Evolutionary conservation across 2,797 vertebrate genomes (phyloP), one percentile per base, ranked within the genome.

Genomic region (Oreortyx pictus): DNA sequence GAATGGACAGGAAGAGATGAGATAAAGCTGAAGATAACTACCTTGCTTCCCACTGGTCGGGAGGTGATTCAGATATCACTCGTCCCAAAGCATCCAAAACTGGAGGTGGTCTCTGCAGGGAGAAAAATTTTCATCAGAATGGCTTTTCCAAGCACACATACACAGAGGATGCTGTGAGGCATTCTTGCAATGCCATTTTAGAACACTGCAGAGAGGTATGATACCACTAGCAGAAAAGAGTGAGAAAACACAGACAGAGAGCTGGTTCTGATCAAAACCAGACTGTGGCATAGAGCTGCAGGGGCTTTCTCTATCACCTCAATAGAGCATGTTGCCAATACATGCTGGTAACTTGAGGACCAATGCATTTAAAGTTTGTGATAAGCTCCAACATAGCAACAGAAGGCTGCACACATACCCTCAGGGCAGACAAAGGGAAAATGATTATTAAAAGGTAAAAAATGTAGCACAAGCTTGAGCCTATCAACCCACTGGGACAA

Each of bases 21-120:
- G 14, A 23, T 59, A 35, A 64, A 22, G 24, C 41, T 64, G 47
- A 65, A 52, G n/a, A 46, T 59, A 27, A 86, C 73, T 65, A 99
- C 99, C 99, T 99, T 96, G 99, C 99, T 97, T 99, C 99, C 99
- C 99, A 99, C 66, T 99, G 99, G 97, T 99, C 99, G 73, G 99
- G 99, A 0, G 99, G 99, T 67, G 99, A 98, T 96, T 99, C 99
- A 60, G 99, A 99, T 95, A 99, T 99, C 73, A 99, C 98, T 90
- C 99, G 98, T 86, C 99, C 99, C 96, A 99, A 97, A 75, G 98
- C 98, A 95, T 99, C 99, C 96, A 99, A 97, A 86, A 99, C 98
- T 12, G 99, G 99, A 20, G 99, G 99, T 2, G 99, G 99, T 90
- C 99, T 98, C 99, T 99, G 96, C 60, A 68, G 88, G 59, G n/a